Evolutionary conservation across 23 tunicate species (phyloP).

Genomic region (Styela clava): DNA sequence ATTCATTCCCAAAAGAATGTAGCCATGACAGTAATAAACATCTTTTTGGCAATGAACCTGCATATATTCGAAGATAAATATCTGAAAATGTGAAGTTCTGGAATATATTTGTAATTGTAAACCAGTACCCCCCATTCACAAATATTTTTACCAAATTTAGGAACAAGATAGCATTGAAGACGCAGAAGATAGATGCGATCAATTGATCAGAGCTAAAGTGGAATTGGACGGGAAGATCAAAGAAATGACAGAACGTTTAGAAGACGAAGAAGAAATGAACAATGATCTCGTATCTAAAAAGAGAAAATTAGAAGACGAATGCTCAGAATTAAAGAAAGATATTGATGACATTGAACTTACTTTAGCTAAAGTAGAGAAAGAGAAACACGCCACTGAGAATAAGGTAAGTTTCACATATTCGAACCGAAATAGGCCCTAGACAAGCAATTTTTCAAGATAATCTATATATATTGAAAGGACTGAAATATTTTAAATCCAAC

Average conservation of each 20-base stretch:
- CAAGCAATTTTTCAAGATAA: no score
- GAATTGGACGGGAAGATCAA: conserved; percentile 97
- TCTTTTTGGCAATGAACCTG: no score
- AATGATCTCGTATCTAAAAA: conserved; percentile 80
- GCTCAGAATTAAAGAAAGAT: conserved; percentile 84
- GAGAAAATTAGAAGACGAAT: conserved; percentile 88
- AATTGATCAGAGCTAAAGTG: conserved; percentile 40
- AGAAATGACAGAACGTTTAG: conserved; percentile 86
- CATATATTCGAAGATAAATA: no score
- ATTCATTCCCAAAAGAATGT: no score
- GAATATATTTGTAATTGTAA: no score
- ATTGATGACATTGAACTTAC: conserved; percentile 88
- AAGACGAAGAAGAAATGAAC: conserved; percentile 90
- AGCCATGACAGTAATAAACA: no score
- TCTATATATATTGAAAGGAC: no score
- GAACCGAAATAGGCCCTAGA: no score
- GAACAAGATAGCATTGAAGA: conserved; percentile 91
- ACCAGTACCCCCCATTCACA: no score
- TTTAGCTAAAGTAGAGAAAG: conserved; percentile 93
- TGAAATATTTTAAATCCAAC: neutral
- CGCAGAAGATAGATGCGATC: conserved; percentile 31
- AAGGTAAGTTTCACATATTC: conserved; percentile 7
- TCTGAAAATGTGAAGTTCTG: no score
- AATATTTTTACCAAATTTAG: no score
- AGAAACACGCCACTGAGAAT: conserved; percentile 62